These are phyloP conservation scores for Pseudonaja textilis DNA, from an alignment of 2,113 vertebrate species.

Conservation along the genomic window DNA sequence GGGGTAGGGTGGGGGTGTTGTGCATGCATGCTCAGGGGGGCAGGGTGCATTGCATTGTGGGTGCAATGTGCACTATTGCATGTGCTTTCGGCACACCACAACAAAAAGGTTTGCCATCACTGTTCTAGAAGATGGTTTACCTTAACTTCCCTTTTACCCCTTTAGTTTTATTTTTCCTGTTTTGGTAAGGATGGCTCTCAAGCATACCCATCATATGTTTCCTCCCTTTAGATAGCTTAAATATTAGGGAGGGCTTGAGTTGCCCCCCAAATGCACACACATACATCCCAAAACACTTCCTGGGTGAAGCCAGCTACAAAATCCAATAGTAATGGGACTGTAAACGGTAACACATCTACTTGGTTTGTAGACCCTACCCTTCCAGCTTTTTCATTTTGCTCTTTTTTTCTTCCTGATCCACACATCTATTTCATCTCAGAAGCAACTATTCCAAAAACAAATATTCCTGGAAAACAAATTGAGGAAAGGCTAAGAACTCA, in stretches of 20 bases:
- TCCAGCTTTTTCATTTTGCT: neutral
- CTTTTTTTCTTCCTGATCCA: neutral
- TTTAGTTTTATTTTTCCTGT: neutral
- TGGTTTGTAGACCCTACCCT: neutral
- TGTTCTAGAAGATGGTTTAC: neutral
- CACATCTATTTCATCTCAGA: too few species aligned
- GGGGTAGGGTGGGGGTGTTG: too few species aligned
- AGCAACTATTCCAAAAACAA: slow-evolving; percentile 8
- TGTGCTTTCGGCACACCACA: too few species aligned
- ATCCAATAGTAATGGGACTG: neutral
- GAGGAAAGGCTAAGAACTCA: slow-evolving; percentile 18
- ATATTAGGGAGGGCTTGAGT: neutral
- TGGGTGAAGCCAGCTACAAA: neutral
- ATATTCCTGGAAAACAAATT: slow-evolving; percentile 8
- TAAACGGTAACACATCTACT: neutral
- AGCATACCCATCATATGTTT: neutral
- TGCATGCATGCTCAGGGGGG: too few species aligned
- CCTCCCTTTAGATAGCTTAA: neutral
- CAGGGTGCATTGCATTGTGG: too few species aligned
- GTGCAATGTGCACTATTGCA: too few species aligned
- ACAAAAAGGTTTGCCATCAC: too few species aligned
- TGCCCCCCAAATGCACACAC: neutral
- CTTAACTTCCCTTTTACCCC: neutral
- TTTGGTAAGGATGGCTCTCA: neutral
- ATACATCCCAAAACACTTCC: neutral